A percentile compares a stretch with the other conserved stretches of the same genome.
Evolutionary conservation across 2,797 vertebrate genomes (phyloP).

Genomic region (Cottoperca gobio): DNA sequence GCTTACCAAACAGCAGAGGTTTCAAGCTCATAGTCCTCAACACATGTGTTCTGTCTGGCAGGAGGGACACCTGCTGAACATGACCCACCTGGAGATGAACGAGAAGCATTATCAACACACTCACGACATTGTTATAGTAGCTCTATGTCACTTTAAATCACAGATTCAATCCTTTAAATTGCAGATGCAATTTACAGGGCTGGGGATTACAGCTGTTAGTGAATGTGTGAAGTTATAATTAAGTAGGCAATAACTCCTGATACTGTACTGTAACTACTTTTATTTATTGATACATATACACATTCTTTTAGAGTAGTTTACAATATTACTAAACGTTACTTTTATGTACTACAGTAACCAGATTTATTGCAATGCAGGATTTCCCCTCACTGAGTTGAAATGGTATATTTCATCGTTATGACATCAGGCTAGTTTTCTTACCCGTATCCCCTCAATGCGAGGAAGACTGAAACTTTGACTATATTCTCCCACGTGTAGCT

Average conservation of each 20-base stretch:
- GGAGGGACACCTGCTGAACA: constrained; percentile 89
- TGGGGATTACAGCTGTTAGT: too few relatives aligned
- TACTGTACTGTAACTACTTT: too few relatives aligned
- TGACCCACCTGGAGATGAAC: constrained; percentile 79
- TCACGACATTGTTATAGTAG: not conserved
- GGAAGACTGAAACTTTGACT: constrained; percentile 79
- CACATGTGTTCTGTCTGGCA: constrained; percentile 84
- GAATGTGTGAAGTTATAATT: too few relatives aligned
- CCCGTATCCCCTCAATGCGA: constrained; percentile 94
- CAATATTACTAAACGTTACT: too few relatives aligned
- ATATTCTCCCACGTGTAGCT: constrained; percentile 55
- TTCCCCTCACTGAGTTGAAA: not conserved
- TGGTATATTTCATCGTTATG: not conserved
- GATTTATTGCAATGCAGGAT: not conserved
- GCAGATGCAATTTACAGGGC: too few relatives aligned
- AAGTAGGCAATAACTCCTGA: too few relatives aligned
- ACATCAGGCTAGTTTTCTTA: constrained; percentile 55
- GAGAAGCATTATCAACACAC: not conserved
- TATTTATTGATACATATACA: too few relatives aligned
- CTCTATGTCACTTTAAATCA: not conserved
- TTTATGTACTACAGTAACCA: too few relatives aligned
- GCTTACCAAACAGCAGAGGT: constrained; percentile 85
- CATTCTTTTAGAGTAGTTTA: too few relatives aligned
- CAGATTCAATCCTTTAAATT: too few relatives aligned
- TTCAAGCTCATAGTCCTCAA: constrained; percentile 95